Evolutionary conservation across 2,888 invertebrate genomes (phyloP).

Genomic region (Agrochola lychnidis): DNA sequence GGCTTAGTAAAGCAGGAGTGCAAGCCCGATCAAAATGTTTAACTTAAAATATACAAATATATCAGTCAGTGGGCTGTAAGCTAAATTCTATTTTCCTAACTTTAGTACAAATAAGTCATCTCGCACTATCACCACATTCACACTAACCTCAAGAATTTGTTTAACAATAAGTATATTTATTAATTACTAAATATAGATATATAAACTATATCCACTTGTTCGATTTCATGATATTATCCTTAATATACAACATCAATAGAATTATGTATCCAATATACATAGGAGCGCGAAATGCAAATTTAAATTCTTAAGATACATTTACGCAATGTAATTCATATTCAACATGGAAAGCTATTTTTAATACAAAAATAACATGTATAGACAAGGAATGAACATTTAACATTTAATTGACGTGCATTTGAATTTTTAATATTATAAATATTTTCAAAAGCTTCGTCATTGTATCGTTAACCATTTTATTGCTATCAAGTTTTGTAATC

Average conservation of each 20-base stretch:
- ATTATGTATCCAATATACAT: conserved; percentile 75
- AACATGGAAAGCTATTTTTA: conserved; percentile 70
- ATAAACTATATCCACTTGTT: conserved; percentile 83
- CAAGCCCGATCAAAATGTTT: conserved; percentile 79
- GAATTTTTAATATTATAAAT: conserved; percentile 46
- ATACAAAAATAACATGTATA: conserved; percentile 65
- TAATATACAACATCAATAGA: conserved; percentile 82
- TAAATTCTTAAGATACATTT: conserved; percentile 73
- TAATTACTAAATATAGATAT: conserved; percentile 72
- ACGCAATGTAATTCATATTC: conserved; percentile 72
- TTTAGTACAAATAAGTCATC: conserved; percentile 74
- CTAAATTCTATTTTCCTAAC: conserved; percentile 78
- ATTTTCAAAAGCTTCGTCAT: conserved; percentile 60
- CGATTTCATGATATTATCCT: conserved; percentile 85
- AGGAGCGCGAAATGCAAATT: conserved; percentile 81
- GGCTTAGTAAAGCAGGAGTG: conserved; percentile 58
- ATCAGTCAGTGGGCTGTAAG: conserved; percentile 87
- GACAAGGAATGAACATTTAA: conserved; percentile 71
- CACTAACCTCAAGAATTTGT: conserved; percentile 66
- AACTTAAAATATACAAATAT: conserved; percentile 86
- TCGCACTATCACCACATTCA: conserved; percentile 63
- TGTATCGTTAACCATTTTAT: conserved; percentile 39
- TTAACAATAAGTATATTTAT: conserved; percentile 70
- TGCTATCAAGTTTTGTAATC: conserved; percentile 44
- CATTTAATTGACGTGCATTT: conserved; percentile 62